A percentile compares a stretch with the other conserved stretches of the same genome.
These are phyloP conservation scores for Stenichneumon culpator DNA, from an alignment of 2,888 invertebrate species.

Conservation along the genomic window DNA sequence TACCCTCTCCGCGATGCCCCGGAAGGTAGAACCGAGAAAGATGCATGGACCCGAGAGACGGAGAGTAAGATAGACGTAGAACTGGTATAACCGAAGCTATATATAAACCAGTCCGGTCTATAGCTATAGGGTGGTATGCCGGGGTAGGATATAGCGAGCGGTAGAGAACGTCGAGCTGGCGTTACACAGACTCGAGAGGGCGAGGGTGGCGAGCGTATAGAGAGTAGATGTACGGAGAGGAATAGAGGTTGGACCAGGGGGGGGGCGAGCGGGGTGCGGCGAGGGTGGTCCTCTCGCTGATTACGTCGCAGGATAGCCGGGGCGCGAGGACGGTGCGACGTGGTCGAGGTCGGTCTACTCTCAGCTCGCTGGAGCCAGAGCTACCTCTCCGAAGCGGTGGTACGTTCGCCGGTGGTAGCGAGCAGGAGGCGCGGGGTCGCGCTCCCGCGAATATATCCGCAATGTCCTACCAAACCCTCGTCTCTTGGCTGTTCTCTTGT, in stretches of 20 bases:
- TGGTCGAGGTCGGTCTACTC: slow-evolving; percentile 75
- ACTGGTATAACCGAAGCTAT: slow-evolving; percentile 82
- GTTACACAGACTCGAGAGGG: slow-evolving; percentile 59
- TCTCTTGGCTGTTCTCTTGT: slow-evolving; percentile 68
- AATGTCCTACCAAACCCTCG: slow-evolving; percentile 83
- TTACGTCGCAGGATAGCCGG: slow-evolving; percentile 85
- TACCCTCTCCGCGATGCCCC: slow-evolving; percentile 26
- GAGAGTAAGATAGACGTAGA: slow-evolving; percentile 71
- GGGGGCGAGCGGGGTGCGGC: slow-evolving; percentile 65
- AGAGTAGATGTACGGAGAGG: slow-evolving; percentile 63
- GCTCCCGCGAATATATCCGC: slow-evolving; percentile 83
- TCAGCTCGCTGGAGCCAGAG: slow-evolving; percentile 52
- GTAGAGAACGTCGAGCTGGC: slow-evolving; percentile 65
- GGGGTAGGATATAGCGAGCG: slow-evolving; percentile 29
- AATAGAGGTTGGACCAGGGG: slow-evolving; percentile 59
- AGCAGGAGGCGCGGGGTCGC: slow-evolving; percentile 78
- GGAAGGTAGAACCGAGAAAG: slow-evolving; percentile 65
- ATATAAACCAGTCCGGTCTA: background rate
- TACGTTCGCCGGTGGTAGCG: slow-evolving; percentile 59
- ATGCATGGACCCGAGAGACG: slow-evolving; percentile 44
- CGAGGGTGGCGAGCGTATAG: slow-evolving; percentile 62
- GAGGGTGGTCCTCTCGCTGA: slow-evolving; percentile 83
- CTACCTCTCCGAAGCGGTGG: slow-evolving; percentile 51
- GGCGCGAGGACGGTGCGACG: slow-evolving; percentile 82
- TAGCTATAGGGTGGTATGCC: background rate